Evolutionary conservation across 2,113 vertebrate genomes (phyloP), one percentile per base, ranked within the genome.

Genomic region (Oryzias curvinotus): DNA sequence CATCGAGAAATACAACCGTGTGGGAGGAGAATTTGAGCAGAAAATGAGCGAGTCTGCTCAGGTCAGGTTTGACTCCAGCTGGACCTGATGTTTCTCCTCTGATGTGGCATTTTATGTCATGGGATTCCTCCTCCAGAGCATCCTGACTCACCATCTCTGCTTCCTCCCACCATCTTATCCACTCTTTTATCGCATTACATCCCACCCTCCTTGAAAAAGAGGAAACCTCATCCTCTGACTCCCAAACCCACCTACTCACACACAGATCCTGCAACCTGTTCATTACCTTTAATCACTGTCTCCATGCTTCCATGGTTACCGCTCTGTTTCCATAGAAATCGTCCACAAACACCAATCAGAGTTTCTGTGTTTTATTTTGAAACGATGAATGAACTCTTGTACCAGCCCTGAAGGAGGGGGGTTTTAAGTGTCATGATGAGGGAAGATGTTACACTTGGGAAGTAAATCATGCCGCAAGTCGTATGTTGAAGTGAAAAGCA

Each of bases 1-100:
- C 0, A 93, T 97, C 62, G 95, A 96, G 45, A 98, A 98, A 63
- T 95, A 96, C 88, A 98, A 96, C 69, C 75, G 82, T 0, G 94
- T 94, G 26, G 92, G 95, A 0, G 90, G 91, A 0, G 97, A 98
- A 78, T 98, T 97, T 41, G 94, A 98, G 84, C 93, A 94, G 85
- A 95, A 94, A 89, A 98, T 98, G 96, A 88, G 93, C 60, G 96
- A 97, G 52, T 96, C 97, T 0, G 92, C 95, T 14, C 76, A 92
- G 95, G 96, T 98, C 75, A 75, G 90, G 62, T 7, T 23, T 1
- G 26, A 62, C 49, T 51, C 14, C 62, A 43, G 53, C 48, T 56
- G 46, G 49, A 52, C 45, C 25, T 6, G 26, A 49, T 56, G 52
- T 66, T 56, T 26, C 65, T 58, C 25, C 48, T 58, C 50, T 75